Percentiles rank a stretch among this genome's conserved stretches.
These are phyloP conservation scores for Griposia aprilina DNA, from an alignment of 2,888 invertebrate genomes.

Conservation along the genomic window DNA sequence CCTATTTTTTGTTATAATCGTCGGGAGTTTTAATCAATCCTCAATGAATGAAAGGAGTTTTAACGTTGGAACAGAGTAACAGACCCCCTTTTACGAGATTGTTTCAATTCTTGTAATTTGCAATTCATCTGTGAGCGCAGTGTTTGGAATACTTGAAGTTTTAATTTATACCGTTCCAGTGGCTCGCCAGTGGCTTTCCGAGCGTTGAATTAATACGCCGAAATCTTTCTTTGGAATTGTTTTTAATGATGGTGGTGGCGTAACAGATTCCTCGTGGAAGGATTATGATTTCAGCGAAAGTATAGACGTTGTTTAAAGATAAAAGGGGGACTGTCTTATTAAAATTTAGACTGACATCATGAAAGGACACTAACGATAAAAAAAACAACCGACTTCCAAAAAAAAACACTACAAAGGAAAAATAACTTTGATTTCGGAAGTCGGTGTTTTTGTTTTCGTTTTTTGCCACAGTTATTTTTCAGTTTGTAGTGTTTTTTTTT, in stretches of 20 bases:
- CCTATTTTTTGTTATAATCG: slow-evolving; percentile 70
- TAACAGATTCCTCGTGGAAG: slow-evolving; percentile 34
- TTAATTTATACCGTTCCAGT: slow-evolving; percentile 58
- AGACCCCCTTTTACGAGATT: slow-evolving; percentile 63
- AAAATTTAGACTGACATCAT: neutral
- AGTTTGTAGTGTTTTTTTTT: no score
- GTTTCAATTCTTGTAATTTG: slow-evolving; percentile 67
- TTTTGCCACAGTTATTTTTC: no score
- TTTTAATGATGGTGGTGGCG: slow-evolving; percentile 33
- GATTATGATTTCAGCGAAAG: slow-evolving; percentile 13
- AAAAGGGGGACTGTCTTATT: neutral
- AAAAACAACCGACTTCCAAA: no score
- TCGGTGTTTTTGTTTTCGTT: no score
- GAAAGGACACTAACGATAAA: neutral
- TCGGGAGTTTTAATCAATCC: slow-evolving; percentile 70
- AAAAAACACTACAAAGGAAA: no score
- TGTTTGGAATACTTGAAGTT: slow-evolving; percentile 60
- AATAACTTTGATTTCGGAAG: no score
- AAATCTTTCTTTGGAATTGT: slow-evolving; percentile 49
- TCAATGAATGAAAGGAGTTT: slow-evolving; percentile 66
- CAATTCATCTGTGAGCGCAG: slow-evolving; percentile 64
- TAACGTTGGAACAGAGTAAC: slow-evolving; percentile 51
- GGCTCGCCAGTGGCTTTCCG: slow-evolving; percentile 51
- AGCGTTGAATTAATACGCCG: slow-evolving; percentile 56
- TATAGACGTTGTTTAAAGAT: neutral